Conservation (phyloP, 2,113 vertebrate genomes). For the Microcebus tavaratra region DNA sequence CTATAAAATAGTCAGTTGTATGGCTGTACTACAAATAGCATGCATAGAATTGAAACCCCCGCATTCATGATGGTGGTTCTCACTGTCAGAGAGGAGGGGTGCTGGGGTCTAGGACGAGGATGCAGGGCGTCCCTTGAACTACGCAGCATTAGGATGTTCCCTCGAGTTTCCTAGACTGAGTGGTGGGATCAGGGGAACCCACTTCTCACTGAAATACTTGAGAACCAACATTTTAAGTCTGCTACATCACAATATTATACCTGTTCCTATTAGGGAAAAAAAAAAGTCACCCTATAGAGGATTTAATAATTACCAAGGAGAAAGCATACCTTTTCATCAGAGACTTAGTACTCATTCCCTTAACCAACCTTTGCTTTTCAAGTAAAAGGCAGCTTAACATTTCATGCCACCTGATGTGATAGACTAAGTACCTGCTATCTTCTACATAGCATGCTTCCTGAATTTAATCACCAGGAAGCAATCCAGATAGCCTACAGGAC, state of each 20-base stretch:
- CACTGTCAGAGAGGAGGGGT: neutral
- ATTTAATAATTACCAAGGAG: too few relatives aligned
- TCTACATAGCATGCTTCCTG: neutral
- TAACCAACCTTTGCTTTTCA: neutral
- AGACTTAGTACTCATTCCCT: fast-evolving
- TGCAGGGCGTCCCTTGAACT: neutral
- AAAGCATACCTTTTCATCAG: neutral
- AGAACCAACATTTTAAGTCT: neutral
- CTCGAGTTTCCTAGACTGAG: neutral
- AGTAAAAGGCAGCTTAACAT: neutral
- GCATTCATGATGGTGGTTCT: neutral
- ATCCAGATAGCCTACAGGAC: too few relatives aligned
- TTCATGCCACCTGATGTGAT: fast-evolving
- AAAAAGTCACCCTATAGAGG: too few relatives aligned
- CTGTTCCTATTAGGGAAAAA: neutral
- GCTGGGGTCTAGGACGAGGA: neutral
- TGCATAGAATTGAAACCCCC: neutral
- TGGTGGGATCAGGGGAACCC: neutral
- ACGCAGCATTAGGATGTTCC: too few relatives aligned
- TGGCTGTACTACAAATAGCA: fast-evolving
- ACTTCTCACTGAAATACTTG: neutral
- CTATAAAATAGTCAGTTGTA: neutral
- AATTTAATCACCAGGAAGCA: neutral
- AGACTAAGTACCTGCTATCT: fast-evolving
- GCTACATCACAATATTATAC: too few relatives aligned